Evolutionary conservation across 2,797 vertebrate genomes (phyloP), one percentile per base, ranked within the genome.

Genomic region (Tapera naevia): DNA sequence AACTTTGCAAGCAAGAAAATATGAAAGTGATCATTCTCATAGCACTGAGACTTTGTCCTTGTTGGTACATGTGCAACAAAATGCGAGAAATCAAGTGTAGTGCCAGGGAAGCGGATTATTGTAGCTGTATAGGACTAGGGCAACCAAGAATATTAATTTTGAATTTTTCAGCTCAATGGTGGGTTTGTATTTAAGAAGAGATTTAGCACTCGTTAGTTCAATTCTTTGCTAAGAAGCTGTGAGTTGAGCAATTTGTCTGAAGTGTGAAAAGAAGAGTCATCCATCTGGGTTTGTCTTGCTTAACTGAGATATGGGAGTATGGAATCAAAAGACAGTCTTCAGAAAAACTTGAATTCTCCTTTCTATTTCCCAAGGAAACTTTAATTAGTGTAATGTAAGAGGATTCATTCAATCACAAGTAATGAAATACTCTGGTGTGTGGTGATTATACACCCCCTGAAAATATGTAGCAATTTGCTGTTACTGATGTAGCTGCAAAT

Each of bases 371-470:
- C 39, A 79, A 75, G 93, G 79, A 75, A 69, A 69, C 35, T 86
- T 73, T 78, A 91, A 92, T 93, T 88, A 70, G n/a, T 58, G 61
- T 92, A 80, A 89, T 92, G 76, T 83, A 60, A 82, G 72, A 54
- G 57, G 53, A 35, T 82, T 91, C 89, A 35, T 85, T 95, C 69
- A 91, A 11, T 92, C 37, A 4, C 45, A 91, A 95, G 80, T 91
- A 91, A 79, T 91, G 51, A 91, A 93, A 66, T 81, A 69, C 73
- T 90, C 46, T 81, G 41, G 45, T 46, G n/a, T 86, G n/a, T 86
- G 76, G 46, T 92, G 80, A 73, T 94, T 93, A 91, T 84, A 86
- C 16, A 11, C 58, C 56, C 24, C 39, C 23, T 81, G 88, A 81
- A 94, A 94, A 91, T 61, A 51, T 48, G 70, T n/a, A 56, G 86